These are phyloP conservation scores for Hoplodrina blanda DNA, from an alignment of 2,888 invertebrate genomes.

Conservation along the genomic window DNA sequence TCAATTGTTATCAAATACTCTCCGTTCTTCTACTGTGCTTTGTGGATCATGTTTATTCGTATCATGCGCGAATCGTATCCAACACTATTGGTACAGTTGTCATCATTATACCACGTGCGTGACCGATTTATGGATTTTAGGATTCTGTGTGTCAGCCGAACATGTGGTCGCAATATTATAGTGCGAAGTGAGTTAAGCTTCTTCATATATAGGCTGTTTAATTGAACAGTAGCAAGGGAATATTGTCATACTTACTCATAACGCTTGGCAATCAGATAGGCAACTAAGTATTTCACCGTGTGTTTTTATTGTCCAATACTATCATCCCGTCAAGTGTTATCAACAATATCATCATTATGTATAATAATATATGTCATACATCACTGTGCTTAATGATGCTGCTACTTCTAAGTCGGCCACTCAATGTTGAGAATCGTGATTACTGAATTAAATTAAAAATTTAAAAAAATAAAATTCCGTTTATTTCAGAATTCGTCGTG, in stretches of 20 bases:
- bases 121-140: conserved; percentile 23
- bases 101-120: conserved; percentile 54
- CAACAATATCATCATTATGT: too few relatives aligned
- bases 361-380: too few relatives aligned
- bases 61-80: conserved; percentile 27
- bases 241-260: background rate
- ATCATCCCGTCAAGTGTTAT: too few relatives aligned
- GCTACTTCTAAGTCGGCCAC: too few relatives aligned
- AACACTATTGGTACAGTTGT: conserved; percentile 25
- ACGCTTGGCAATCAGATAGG: background rate
- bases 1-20: conserved; percentile 13
- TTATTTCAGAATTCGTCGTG: too few relatives aligned
- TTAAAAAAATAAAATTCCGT: too few relatives aligned
- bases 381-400: too few relatives aligned
- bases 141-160: conserved; percentile 7
- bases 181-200: conserved; percentile 13
- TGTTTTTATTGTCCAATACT: background rate
- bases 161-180: background rate
- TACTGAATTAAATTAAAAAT: too few relatives aligned
- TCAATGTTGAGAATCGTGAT: too few relatives aligned
- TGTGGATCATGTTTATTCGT: conserved; percentile 25
- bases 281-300: background rate
- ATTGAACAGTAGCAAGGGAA: background rate
- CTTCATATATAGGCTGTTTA: background rate
- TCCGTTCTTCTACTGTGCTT: background rate